These are phyloP conservation scores for Centropus bengalensis DNA, from an alignment of 2,113 vertebrate species.

Conservation along the genomic window DNA sequence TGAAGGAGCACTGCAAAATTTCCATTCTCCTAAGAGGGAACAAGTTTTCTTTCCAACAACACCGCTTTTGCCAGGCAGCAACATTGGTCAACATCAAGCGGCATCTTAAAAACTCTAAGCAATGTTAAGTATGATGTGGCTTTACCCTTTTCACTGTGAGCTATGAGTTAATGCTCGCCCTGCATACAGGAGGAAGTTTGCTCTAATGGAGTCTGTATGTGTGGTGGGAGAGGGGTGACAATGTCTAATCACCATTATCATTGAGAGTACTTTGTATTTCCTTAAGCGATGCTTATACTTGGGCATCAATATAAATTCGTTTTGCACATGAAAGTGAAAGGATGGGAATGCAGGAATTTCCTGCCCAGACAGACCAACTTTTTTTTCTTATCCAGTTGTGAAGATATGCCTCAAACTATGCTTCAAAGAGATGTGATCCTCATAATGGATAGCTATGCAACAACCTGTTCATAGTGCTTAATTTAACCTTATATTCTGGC, in stretches of 20 bases:
- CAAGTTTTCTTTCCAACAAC: neutral
- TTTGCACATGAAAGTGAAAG: neutral
- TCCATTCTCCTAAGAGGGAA: neutral
- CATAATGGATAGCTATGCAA: neutral
- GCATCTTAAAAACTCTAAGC: neutral
- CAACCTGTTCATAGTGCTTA: neutral
- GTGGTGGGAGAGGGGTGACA: neutral
- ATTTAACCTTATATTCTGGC: neutral
- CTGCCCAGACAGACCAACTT: neutral
- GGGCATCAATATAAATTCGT: neutral
- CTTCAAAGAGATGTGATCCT: neutral
- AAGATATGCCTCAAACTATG: constrained; percentile 7
- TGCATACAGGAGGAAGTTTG: neutral
- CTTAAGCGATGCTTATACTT: neutral
- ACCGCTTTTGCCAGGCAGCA: neutral
- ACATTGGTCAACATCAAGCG: neutral
- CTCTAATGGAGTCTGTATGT: neutral
- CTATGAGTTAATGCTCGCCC: neutral
- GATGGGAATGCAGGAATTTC: neutral
- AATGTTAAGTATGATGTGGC: neutral
- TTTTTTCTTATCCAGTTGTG: neutral
- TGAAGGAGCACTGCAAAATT: neutral
- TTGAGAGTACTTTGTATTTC: neutral
- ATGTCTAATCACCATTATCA: neutral
- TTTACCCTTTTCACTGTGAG: neutral